These are phyloP conservation scores for Aptenodytes patagonicus DNA, from an alignment of 2,113 vertebrate species.

Conservation along the genomic window DNA sequence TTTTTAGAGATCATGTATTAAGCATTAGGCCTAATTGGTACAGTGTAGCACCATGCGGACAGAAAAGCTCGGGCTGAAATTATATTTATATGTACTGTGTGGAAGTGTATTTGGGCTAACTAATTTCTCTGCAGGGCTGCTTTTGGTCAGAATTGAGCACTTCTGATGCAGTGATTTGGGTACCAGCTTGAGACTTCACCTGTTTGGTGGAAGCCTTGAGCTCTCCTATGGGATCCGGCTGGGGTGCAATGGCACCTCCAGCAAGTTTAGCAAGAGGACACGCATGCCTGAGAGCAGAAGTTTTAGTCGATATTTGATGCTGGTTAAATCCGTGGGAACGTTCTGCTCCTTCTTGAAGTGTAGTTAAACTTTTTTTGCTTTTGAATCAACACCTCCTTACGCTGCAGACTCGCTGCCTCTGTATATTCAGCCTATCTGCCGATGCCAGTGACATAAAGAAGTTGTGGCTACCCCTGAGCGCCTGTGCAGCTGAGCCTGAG, in stretches of 20 bases:
- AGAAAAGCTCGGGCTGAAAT: neutral
- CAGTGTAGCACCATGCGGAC: neutral
- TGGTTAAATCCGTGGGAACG: neutral
- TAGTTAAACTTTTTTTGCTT: neutral
- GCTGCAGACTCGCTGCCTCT: neutral
- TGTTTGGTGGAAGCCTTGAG: neutral
- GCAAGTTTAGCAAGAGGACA: neutral
- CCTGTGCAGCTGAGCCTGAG: neutral
- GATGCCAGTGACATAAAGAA: neutral
- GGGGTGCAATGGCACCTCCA: neutral
- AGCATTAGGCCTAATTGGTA: neutral
- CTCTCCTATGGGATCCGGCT: accelerated
- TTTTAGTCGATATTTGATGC: neutral
- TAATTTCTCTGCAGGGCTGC: neutral
- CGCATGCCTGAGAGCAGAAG: neutral
- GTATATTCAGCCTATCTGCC: neutral
- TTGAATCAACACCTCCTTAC: neutral
- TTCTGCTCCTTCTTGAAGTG: neutral
- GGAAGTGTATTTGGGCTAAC: neutral
- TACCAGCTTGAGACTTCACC: neutral
- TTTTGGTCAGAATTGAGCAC: neutral
- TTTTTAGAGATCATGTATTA: neutral
- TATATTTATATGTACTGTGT: neutral
- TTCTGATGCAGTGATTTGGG: neutral
- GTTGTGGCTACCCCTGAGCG: neutral